These are phyloP conservation scores for Drosophila greeni DNA, from an alignment of 2,888 invertebrate species.

Conservation along the genomic window DNA sequence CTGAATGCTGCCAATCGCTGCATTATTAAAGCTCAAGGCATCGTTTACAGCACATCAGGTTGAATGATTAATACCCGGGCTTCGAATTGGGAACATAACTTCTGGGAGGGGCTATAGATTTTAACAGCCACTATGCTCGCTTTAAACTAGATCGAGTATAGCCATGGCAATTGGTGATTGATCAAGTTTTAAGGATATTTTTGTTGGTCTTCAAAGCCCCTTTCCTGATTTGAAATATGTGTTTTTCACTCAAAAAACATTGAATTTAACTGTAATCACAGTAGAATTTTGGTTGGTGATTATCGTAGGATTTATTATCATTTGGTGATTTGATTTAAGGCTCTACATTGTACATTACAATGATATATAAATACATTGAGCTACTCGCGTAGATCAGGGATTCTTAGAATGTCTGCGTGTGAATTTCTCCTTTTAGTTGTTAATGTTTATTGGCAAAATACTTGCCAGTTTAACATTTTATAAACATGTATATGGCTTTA, in stretches of 20 bases:
- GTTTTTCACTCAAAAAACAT: no score
- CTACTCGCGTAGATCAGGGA: conserved; percentile 34
- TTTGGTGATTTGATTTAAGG: conserved; percentile 74
- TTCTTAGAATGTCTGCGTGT: conserved; percentile 14
- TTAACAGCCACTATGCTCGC: no score
- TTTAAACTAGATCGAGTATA: neutral
- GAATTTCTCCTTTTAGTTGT: neutral
- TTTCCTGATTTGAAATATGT: neutral
- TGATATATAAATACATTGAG: conserved; percentile 35
- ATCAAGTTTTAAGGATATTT: no score
- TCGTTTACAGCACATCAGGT: neutral
- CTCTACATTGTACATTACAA: conserved; percentile 62
- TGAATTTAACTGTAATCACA: neutral
- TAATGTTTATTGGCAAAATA: conserved; percentile 17
- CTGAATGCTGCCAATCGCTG: neutral
- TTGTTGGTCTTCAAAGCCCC: neutral
- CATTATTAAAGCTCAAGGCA: neutral
- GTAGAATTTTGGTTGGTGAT: conserved; percentile 8
- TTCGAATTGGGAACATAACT: no score
- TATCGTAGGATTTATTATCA: conserved; percentile 61
- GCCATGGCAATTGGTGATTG: no score
- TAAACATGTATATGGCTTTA: conserved; percentile 14
- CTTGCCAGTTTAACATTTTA: conserved; percentile 21
- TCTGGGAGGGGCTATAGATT: neutral
- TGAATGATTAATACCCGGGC: neutral